phyloP scores from a whole-genome alignment of 2,888 invertebrate species.

The Dasysyrphus tricinctus region DNA sequence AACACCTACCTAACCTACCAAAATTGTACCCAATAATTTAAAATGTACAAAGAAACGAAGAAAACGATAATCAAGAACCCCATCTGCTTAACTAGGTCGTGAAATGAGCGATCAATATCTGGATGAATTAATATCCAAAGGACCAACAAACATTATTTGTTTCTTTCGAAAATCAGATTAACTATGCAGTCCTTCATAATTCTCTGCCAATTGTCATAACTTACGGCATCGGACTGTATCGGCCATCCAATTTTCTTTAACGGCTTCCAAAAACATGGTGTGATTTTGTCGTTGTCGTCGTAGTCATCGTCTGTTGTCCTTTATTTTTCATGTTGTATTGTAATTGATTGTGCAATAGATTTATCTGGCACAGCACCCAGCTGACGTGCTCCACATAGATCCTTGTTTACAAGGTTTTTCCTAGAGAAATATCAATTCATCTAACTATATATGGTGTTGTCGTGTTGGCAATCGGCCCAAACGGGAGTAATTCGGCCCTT shows the following conservation, averaged over 20 bases:
- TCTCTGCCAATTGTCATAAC: conserved; percentile 13
- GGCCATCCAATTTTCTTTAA: conserved; percentile 33
- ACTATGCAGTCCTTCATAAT: conserved; percentile 15
- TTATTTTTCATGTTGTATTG: neutral
- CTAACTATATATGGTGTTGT: neutral
- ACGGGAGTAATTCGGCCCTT: neutral
- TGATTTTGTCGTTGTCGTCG: conserved; percentile 19
- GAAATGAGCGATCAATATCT: neutral
- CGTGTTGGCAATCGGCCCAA: conserved; percentile 17
- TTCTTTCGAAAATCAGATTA: neutral
- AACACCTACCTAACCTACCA: no score
- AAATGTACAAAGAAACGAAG: neutral
- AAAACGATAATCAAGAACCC: neutral
- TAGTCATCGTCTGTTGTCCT: neutral
- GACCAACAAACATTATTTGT: neutral
- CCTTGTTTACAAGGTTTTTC: conserved; percentile 23
- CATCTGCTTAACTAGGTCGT: neutral
- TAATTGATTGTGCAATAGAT: conserved; percentile 46
- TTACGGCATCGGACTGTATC: neutral
- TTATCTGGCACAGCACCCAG: conserved; percentile 35
- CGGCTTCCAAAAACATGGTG: conserved; percentile 27
- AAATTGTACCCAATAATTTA: no score
- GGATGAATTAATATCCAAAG: neutral
- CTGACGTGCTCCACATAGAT: conserved; percentile 29
- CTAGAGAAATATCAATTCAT: conserved; percentile 18